These are phyloP conservation scores for Pissodes strobi DNA, from an alignment of 1,140 invertebrate species.

Conservation along the genomic window DNA sequence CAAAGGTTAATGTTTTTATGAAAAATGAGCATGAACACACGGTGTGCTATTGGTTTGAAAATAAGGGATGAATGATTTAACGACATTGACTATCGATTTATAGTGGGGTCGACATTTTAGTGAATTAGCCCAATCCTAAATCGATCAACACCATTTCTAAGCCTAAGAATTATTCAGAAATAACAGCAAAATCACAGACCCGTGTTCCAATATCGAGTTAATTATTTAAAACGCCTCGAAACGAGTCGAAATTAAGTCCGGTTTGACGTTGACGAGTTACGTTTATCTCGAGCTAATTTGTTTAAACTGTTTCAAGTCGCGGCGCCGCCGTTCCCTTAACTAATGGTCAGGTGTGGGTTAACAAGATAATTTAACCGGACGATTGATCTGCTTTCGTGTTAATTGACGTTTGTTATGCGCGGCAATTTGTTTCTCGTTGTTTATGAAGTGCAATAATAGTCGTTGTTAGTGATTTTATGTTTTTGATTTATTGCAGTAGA, in stretches of 20 bases:
- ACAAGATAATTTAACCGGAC: slow-evolving; percentile 10
- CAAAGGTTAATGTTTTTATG: too few species aligned
- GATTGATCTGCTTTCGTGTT: slow-evolving; percentile 14
- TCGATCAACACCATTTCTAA: too few species aligned
- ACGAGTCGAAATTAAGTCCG: not conserved
- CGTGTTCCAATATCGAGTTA: slow-evolving; percentile 8
- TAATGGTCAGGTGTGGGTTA: slow-evolving; percentile 15
- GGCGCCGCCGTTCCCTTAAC: slow-evolving; percentile 7
- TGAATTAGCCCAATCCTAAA: too few species aligned
- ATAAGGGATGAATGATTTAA: too few species aligned
- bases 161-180: too few species aligned
- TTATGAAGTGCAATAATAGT: too few species aligned
- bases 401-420: slow-evolving; percentile 7
- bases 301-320: slow-evolving; percentile 15
- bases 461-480: too few species aligned
- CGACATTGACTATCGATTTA: too few species aligned
- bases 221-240: slow-evolving; percentile 5
- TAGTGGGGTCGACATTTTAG: too few species aligned
- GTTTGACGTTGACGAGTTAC: slow-evolving; percentile 7
- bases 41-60: too few species aligned
- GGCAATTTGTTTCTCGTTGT: slow-evolving; percentile 8
- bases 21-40: too few species aligned
- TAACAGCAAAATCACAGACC: slow-evolving; percentile 2
- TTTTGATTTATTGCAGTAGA: too few species aligned
- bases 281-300: slow-evolving; percentile 13